Evolutionary conservation across 1,140 invertebrate genomes (phyloP), one percentile per base, ranked within the genome.

Genomic region (Megalopta genalis): DNA sequence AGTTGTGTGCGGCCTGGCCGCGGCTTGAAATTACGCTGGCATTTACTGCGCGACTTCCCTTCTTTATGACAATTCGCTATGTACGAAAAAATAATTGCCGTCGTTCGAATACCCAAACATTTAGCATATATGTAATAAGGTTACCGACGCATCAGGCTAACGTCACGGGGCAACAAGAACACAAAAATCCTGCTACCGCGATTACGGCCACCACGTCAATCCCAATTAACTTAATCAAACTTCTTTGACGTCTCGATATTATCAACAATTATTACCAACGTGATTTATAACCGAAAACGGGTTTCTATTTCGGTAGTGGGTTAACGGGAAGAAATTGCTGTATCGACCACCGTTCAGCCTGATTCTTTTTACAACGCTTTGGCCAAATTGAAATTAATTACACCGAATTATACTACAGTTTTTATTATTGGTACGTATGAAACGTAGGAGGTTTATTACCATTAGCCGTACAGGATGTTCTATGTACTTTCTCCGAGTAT

Each of bases 151-250:
- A 7, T 57, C n/a, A 7, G 49, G 16, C 18, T 2, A 18, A 52
- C 16, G 16, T 21, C 49, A 21, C 49, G 16, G 7, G 14, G 46
- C 2, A 49, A 49, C n/a, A 14, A 18, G 14, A 49, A 5, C 5
- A 49, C 5, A 42, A 57, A 8, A 27, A 57, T 27, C 0, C 64
- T 7, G n/a, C 16, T 21, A 7, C 32, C 23, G 21, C 64, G 65
- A 27, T 27, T 37, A 67, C 60, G n/a, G n/a, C 46, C 12, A 46
- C 78, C 72, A 68, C 67, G 68, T 66, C 78, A 52, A 3, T 16
- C 14, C 54, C 72, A 63, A 80, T 80, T 72, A 80, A 80, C 78
- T 80, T 80, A 42, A 76, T 80, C 57, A 70, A 80, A 80, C 78
- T 66, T 63, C 54, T 54, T 63, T 46, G 46, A 42, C 23, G 49